Percentiles rank a stretch among this genome's conserved stretches.
phyloP scores from a whole-genome alignment of 2,113 vertebrate species.

The Nycticryphes semicollaris region DNA sequence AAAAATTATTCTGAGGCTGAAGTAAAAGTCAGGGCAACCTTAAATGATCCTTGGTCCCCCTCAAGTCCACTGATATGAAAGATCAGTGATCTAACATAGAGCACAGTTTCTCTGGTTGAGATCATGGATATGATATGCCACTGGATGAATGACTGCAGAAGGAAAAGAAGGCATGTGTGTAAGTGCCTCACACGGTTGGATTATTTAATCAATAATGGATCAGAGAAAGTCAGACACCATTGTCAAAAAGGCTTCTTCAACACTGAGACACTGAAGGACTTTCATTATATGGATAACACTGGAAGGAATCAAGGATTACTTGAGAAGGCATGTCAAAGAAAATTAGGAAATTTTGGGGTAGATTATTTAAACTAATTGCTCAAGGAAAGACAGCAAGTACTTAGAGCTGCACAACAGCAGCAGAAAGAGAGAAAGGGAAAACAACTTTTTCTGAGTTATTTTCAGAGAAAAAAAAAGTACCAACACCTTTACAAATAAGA shows the following conservation, averaged over 20 bases:
- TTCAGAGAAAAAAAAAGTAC: neutral
- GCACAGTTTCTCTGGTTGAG: slow-evolving; percentile 43
- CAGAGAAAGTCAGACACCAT: slow-evolving; percentile 58
- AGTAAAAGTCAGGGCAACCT: slow-evolving; percentile 66
- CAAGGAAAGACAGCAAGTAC: neutral
- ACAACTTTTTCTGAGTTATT: neutral
- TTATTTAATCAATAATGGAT: slow-evolving; percentile 68
- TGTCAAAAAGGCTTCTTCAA: slow-evolving; percentile 52
- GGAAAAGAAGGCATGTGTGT: slow-evolving; percentile 65
- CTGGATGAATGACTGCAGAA: slow-evolving; percentile 48
- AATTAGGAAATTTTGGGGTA: neutral
- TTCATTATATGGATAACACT: slow-evolving; percentile 50
- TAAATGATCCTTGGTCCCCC: slow-evolving; percentile 40
- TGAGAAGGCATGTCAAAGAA: neutral
- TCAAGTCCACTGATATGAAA: slow-evolving; percentile 52
- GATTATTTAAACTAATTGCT: neutral
- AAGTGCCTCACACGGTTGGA: slow-evolving; percentile 56
- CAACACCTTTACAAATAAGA: neutral
- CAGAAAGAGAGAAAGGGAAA: neutral
- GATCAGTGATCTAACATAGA: slow-evolving; percentile 63
- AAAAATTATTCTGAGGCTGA: slow-evolving; percentile 71
- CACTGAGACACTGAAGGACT: slow-evolving; percentile 43
- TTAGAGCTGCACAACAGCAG: neutral
- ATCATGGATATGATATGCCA: slow-evolving; percentile 53
- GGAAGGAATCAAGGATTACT: slow-evolving; percentile 58